phyloP scores from a whole-genome alignment of 64 coral and sea anemone genomes.

The Anthopleura sola region DNA sequence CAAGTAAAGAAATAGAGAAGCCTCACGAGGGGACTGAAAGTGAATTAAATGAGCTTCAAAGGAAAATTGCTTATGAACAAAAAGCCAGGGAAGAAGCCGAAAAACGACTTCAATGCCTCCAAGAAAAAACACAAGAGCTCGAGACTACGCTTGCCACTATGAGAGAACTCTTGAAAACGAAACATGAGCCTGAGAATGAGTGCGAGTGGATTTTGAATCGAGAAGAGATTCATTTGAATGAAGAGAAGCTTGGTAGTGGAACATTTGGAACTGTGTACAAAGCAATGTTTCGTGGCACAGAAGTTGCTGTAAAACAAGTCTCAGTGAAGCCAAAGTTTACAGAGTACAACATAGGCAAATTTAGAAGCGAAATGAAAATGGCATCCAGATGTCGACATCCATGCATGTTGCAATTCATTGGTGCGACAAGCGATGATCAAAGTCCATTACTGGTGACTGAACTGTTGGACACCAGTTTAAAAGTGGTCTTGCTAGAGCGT shows the following conservation, averaged over 20 bases:
- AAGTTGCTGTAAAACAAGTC: conserved; percentile 58
- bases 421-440: conserved; percentile 47
- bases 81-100: neutral
- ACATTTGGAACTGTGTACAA: conserved; percentile 37
- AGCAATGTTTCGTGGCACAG: conserved; percentile 32
- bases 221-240: conserved; percentile 9
- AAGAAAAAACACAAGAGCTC: neutral
- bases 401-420: conserved; percentile 67
- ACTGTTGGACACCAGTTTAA: conserved; percentile 47
- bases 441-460: conserved; percentile 51
- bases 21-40: no score
- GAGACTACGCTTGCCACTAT: no score
- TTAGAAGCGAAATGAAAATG: conserved; percentile 55
- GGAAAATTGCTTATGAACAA: neutral
- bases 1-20: no score
- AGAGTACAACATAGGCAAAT: neutral
- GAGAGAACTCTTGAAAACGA: neutral
- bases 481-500: neutral
- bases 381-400: conserved; percentile 66
- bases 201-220: conserved; percentile 32
- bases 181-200: neutral
- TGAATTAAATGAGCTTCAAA: neutral
- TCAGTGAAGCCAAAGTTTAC: neutral
- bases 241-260: conserved; percentile 18
- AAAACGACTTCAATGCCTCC: neutral